A percentile compares a stretch with the other conserved stretches of the same genome.
Conservation (phyloP, 2,113 vertebrate genomes). For the Malurus alboscapulatus region DNA sequence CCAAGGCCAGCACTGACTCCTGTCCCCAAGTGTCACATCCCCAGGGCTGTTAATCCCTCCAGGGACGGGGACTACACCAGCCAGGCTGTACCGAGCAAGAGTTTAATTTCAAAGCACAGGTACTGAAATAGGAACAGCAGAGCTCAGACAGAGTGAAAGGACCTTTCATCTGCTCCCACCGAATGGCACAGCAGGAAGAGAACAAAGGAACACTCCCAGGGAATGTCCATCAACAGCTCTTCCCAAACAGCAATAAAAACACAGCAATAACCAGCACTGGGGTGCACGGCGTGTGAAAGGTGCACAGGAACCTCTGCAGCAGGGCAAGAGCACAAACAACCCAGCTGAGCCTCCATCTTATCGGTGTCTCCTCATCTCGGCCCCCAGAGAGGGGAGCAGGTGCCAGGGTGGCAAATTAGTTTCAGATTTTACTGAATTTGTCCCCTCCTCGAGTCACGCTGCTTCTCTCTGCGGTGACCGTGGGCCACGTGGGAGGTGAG, state of each 20-base stretch:
- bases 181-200: fast-evolving
- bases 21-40: not conserved
- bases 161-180: not conserved
- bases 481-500: not conserved
- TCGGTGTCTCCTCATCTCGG: not conserved
- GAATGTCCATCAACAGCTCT: not conserved
- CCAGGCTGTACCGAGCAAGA: not conserved
- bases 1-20: not conserved
- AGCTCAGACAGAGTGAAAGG: not conserved
- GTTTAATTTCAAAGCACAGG: not conserved
- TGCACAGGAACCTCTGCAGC: not conserved
- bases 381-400: not conserved
- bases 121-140: not conserved
- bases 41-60: not conserved
- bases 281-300: too few relatives aligned
- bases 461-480: not conserved
- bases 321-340: not conserved
- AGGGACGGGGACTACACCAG: not conserved
- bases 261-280: not conserved
- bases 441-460: fast-evolving
- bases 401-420: not conserved
- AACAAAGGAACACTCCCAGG: fast-evolving
- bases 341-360: not conserved
- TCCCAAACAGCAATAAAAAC: not conserved
- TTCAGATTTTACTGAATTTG: not conserved